These are phyloP conservation scores for Asobara japonica DNA, from an alignment of 1,140 invertebrate genomes.

Conservation along the genomic window DNA sequence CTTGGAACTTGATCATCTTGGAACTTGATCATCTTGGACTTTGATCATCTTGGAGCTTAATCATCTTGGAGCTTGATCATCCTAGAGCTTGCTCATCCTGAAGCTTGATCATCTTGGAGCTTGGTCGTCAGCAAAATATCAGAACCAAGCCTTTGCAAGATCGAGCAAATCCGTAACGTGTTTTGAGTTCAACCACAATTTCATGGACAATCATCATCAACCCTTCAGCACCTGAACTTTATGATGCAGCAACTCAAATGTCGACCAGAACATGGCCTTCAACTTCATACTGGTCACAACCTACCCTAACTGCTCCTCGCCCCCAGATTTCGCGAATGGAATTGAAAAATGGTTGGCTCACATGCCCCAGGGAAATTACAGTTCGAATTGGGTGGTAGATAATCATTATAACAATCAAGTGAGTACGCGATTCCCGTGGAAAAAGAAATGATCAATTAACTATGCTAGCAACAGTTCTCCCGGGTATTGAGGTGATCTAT, in stretches of 20 bases:
- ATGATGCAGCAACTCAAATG: slow-evolving; percentile 74
- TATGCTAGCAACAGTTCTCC: slow-evolving; percentile 72
- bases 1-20: too few species aligned
- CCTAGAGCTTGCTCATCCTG: too few species aligned
- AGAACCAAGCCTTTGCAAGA: slow-evolving; percentile 70
- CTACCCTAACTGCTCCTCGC: slow-evolving; percentile 66
- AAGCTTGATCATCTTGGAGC: too few species aligned
- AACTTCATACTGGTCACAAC: slow-evolving; percentile 69
- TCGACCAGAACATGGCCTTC: slow-evolving; percentile 69
- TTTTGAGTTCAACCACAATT: too few species aligned
- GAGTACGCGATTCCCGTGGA: slow-evolving; percentile 30
- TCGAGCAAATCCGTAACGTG: too few species aligned
- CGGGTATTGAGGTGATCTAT: slow-evolving; percentile 75
- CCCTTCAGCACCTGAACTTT: slow-evolving; percentile 20
- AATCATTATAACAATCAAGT: slow-evolving; percentile 42
- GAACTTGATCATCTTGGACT: too few species aligned
- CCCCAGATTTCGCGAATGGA: slow-evolving; percentile 65
- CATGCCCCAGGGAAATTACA: slow-evolving; percentile 61
- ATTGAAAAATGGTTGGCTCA: slow-evolving; percentile 70
- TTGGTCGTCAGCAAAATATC: too few species aligned
- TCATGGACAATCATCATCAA: slow-evolving; percentile 10
- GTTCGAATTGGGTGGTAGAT: slow-evolving; percentile 69
- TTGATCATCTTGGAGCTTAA: too few species aligned
- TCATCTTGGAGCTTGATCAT: too few species aligned
- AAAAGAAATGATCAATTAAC: slow-evolving; percentile 71